phyloP scores from a whole-genome alignment of 2,797 vertebrate species.

The Cyclopterus lumpus region DNA sequence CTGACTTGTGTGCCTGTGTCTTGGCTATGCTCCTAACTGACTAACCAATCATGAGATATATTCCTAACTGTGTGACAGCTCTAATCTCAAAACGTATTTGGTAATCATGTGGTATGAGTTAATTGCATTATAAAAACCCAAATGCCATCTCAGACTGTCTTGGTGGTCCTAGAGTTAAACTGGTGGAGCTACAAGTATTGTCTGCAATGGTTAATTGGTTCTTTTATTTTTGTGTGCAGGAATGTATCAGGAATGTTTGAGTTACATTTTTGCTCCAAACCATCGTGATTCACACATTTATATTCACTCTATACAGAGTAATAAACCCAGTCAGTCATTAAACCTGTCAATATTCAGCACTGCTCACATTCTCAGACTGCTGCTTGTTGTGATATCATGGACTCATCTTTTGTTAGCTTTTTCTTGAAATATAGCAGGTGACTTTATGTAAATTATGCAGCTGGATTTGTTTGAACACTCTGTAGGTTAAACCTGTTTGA shows the following conservation, averaged over 20 bases:
- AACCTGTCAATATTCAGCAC: slow-evolving; percentile 8
- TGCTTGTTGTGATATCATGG: slow-evolving; percentile 9
- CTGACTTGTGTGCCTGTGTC: too few relatives aligned
- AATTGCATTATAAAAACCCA: too few relatives aligned
- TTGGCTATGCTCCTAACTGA: neutral
- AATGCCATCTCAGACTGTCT: too few relatives aligned
- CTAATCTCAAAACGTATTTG: neutral
- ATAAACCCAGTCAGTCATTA: neutral
- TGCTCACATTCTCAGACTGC: neutral
- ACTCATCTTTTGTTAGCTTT: neutral
- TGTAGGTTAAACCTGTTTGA: slow-evolving; percentile 38
- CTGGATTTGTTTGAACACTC: slow-evolving; percentile 25
- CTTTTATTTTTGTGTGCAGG: neutral
- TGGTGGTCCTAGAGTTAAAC: neutral
- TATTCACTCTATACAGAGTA: neutral
- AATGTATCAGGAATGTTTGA: neutral
- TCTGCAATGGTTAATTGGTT: neutral
- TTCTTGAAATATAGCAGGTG: neutral
- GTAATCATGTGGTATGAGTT: neutral
- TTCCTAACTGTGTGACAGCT: neutral
- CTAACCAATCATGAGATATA: neutral
- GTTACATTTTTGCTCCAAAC: neutral
- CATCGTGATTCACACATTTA: neutral
- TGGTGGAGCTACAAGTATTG: neutral
- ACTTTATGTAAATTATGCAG: slow-evolving; percentile 5